phyloP scores from a whole-genome alignment of 2,888 invertebrate species.

The Platycnemis pennipes region DNA sequence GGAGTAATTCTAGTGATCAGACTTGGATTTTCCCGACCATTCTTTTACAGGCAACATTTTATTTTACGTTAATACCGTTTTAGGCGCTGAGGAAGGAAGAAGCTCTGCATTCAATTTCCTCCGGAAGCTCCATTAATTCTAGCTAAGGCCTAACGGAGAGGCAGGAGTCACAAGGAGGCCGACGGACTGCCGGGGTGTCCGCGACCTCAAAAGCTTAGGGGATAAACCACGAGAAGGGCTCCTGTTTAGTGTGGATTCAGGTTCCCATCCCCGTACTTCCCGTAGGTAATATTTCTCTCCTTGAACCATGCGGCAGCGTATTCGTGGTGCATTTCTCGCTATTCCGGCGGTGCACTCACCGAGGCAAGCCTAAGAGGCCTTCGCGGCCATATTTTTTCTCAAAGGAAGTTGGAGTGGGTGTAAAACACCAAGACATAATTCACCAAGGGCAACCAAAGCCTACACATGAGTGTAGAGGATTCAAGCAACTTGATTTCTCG shows the following conservation, averaged over 20 bases:
- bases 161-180: background rate
- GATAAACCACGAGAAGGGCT: background rate
- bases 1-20: no score
- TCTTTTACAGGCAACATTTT: no score
- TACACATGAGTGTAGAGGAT: background rate
- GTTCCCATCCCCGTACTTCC: background rate
- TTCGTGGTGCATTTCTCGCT: background rate
- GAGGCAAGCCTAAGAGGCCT: background rate
- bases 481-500: background rate
- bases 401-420: background rate
- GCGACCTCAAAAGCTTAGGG: background rate
- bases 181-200: background rate
- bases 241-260: background rate
- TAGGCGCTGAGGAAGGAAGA: background rate
- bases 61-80: background rate
- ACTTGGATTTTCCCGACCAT: no score
- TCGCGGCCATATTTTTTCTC: background rate
- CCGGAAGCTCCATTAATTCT: background rate
- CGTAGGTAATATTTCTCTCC: background rate
- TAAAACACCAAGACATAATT: background rate
- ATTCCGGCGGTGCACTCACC: background rate
- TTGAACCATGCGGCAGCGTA: background rate
- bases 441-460: background rate
- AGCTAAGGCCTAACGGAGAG: background rate
- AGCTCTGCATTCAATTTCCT: background rate